Evolutionary conservation across 2,888 invertebrate species (phyloP), one percentile per base, ranked within the genome.

Genomic region (Ochropleura plecta): DNA sequence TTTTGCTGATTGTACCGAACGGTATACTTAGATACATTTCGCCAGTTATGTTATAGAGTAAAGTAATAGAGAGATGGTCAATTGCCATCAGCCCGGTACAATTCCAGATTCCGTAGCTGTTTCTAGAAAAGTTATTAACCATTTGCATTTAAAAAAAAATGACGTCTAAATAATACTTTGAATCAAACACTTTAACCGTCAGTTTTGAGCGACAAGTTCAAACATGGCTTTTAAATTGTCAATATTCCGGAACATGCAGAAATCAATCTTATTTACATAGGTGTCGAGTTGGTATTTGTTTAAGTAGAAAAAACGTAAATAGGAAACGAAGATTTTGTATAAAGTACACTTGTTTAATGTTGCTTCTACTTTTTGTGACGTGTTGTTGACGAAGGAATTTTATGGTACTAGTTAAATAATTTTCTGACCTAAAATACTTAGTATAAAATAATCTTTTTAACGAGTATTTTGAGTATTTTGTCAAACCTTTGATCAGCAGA

Each of bases 301-400:
- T 8, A 30, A 30, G 14, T 57, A 3, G 7, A 3, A 0, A 14
- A 5, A 59, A 59, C 16, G 30, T 16, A 16, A 59, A 59, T 16
- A 59, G 57, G 57, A 59, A 30, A 30, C 16, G 30, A 40, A 30
- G 57, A 30, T 59, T 57, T 59, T 59, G 30, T 57, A 16, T 57
- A 30, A 30, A 59, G 30, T 40, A 16, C 4, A 59, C 30, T 59
- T 59, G 57, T 59, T 30, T 57, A 40, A 59, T 30, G 30, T 14
- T 20, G 4, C 30, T 80, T 53, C 64, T 59, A 16, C 40, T 59
- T 73, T 48, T 76, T 48, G 20, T 5, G 16, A 42, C 12, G 5
- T 20, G 5, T 44, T 44, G 5, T 9, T 68, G 48, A 76, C 9
- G 10, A 18, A n/a, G 5, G 8, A 14, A 46, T 57, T 67, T 46